These are phyloP conservation scores for Hermetia illucens DNA, from an alignment of 1,140 invertebrate species.

Conservation along the genomic window DNA sequence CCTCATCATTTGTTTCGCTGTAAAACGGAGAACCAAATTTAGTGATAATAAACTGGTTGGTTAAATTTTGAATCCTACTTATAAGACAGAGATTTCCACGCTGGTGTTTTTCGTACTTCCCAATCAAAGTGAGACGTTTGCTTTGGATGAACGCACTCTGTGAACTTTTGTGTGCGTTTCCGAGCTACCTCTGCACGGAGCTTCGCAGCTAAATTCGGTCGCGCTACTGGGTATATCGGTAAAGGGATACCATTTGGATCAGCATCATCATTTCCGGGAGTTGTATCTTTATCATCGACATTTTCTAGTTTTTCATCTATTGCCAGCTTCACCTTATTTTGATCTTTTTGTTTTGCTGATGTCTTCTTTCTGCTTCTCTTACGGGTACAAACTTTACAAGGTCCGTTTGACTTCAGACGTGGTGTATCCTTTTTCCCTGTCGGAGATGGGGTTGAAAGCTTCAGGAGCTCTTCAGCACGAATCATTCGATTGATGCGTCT, in stretches of 20 bases:
- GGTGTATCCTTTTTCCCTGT: conserved; percentile 14
- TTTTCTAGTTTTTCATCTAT: conserved; percentile 5
- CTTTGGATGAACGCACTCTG: conserved; percentile 3
- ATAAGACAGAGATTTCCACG: conserved; percentile 24
- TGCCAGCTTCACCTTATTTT: conserved; percentile 2
- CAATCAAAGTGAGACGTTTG: conserved; percentile 13
- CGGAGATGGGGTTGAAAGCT: conserved; percentile 9
- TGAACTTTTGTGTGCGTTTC: conserved; percentile 15
- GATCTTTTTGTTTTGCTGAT: conserved; percentile 1
- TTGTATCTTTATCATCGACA: conserved; percentile 7
- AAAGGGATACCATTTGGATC: no score
- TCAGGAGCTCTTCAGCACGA: conserved; percentile 6
- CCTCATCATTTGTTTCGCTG: conserved; percentile 24
- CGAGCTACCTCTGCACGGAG: conserved; percentile 21
- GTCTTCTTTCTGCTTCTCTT: conserved; percentile 7
- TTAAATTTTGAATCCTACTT: conserved; percentile 13
- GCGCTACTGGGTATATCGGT: conserved; percentile 22
- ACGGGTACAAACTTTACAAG: conserved; percentile 8
- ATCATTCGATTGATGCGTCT: conserved; percentile 4
- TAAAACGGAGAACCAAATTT: conserved; percentile 1
- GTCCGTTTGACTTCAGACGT: conserved; percentile 16
- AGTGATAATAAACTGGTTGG: neutral
- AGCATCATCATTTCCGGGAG: no score
- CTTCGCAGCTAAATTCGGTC: conserved; percentile 27
- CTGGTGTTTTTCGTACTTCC: conserved; percentile 28